Conservation (phyloP, 2,888 invertebrate species). For the Ditylenchus weischeri region DNA sequence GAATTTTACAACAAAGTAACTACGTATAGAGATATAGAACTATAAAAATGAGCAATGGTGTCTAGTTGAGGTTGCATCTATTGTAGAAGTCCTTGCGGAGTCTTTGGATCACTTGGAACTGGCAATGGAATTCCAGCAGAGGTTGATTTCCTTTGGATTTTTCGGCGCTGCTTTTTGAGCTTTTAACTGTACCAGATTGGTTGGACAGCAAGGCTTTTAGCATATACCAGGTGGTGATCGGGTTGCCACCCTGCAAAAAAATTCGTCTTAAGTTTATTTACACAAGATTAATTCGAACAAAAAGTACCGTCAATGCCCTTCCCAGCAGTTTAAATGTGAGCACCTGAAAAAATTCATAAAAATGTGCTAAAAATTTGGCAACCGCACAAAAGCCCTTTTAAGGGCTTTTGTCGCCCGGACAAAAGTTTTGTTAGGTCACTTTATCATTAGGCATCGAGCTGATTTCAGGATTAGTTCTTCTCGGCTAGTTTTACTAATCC, state of each 20-base stretch:
- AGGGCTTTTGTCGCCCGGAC: too few relatives aligned
- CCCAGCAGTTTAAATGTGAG: conserved; percentile 45
- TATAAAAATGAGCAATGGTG: too few relatives aligned
- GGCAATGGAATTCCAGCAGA: not conserved
- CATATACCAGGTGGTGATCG: conserved; percentile 42
- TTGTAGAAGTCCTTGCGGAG: conserved; percentile 12
- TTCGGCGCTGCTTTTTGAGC: not conserved
- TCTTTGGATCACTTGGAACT: conserved; percentile 12
- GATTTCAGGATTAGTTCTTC: too few relatives aligned
- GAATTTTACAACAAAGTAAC: too few relatives aligned
- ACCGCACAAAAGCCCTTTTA: too few relatives aligned
- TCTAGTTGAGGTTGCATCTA: conserved; percentile 12
- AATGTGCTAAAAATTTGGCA: conserved; percentile 7
- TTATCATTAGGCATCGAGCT: too few relatives aligned
- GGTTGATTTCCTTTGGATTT: not conserved
- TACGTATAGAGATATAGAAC: too few relatives aligned
- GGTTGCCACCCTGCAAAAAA: conserved; percentile 41
- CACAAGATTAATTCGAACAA: not conserved
- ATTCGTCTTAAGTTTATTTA: not conserved
- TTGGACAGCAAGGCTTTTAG: not conserved
- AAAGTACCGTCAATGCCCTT: conserved; percentile 37
- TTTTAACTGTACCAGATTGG: not conserved
- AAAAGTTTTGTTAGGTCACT: too few relatives aligned
- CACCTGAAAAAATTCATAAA: conserved; percentile 30
- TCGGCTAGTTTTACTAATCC: too few relatives aligned